phyloP scores from a whole-genome alignment of 1,140 invertebrate species.

The Drosophila grimshawi region DNA sequence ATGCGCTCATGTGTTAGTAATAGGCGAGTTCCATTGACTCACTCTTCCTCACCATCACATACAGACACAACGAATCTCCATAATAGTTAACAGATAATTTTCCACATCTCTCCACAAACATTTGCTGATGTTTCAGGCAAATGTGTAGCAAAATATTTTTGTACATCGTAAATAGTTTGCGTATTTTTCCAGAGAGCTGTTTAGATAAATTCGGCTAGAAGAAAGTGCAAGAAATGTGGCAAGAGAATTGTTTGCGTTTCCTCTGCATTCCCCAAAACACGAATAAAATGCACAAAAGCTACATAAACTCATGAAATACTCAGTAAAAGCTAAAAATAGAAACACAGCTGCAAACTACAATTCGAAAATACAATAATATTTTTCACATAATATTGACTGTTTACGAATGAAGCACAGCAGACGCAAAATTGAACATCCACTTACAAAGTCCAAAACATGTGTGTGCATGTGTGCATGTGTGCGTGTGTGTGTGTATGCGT shows the following conservation, averaged over 20 bases:
- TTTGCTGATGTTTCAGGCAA: conserved; percentile 34
- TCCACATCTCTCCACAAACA: conserved; percentile 25
- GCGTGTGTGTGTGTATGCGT: conserved; percentile 15
- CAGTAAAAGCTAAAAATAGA: conserved; percentile 4
- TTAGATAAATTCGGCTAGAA: conserved; percentile 5
- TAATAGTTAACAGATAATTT: conserved; percentile 62
- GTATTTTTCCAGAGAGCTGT: not conserved
- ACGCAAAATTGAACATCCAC: conserved; percentile 27
- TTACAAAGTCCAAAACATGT: not conserved
- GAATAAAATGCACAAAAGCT: conserved; percentile 3
- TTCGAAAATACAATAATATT: conserved; percentile 51
- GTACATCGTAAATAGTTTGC: not conserved
- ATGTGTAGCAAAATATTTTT: conserved; percentile 25
- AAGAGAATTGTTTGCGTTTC: not conserved
- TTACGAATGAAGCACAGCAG: conserved; percentile 11
- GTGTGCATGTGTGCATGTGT: not conserved
- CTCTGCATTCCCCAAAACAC: not conserved
- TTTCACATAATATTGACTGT: conserved; percentile 50
- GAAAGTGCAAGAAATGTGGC: conserved; percentile 1
- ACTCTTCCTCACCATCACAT: not conserved
- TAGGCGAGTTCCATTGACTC: conserved; percentile 25
- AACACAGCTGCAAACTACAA: conserved; percentile 45
- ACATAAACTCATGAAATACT: conserved; percentile 16
- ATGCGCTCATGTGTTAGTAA: conserved; percentile 77
- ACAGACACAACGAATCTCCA: conserved; percentile 25